These are phyloP conservation scores for Ceratosolen solmsi DNA, from an alignment of 1,140 invertebrate species.

Conservation along the genomic window DNA sequence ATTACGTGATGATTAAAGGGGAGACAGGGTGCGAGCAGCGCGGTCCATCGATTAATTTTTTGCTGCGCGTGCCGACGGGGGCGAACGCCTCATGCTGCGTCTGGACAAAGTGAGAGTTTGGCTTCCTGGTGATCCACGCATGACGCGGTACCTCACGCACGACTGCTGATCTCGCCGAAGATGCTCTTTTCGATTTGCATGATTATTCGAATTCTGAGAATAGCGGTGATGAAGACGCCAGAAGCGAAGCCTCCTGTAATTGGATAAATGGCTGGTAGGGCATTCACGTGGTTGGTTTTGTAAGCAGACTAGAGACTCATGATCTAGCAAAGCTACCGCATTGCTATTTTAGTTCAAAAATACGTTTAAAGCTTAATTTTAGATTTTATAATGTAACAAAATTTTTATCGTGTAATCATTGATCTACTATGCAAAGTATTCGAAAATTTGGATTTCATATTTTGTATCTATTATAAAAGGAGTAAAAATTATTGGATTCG, in stretches of 20 bases:
- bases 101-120: neutral
- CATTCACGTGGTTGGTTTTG: neutral
- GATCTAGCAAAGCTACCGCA: too few species aligned
- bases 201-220: slow-evolving; percentile 58
- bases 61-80: neutral
- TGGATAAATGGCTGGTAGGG: slow-evolving; percentile 22
- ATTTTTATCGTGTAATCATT: too few species aligned
- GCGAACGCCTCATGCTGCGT: slow-evolving; percentile 11
- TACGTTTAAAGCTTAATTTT: too few species aligned
- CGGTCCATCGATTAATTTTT: slow-evolving; percentile 30
- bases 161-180: neutral
- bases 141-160: neutral
- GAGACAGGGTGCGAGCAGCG: neutral
- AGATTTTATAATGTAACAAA: too few species aligned
- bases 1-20: slow-evolving; percentile 41
- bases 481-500: too few species aligned
- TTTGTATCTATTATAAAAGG: too few species aligned
- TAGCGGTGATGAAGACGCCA: slow-evolving; percentile 59
- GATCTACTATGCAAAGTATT: too few species aligned
- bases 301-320: neutral
- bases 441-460: too few species aligned
- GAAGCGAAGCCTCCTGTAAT: neutral
- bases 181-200: slow-evolving; percentile 64
- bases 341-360: too few species aligned
- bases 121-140: slow-evolving; percentile 25